Conservation (phyloP, 2,888 invertebrate genomes). For the Sylvicola cinctus region DNA sequence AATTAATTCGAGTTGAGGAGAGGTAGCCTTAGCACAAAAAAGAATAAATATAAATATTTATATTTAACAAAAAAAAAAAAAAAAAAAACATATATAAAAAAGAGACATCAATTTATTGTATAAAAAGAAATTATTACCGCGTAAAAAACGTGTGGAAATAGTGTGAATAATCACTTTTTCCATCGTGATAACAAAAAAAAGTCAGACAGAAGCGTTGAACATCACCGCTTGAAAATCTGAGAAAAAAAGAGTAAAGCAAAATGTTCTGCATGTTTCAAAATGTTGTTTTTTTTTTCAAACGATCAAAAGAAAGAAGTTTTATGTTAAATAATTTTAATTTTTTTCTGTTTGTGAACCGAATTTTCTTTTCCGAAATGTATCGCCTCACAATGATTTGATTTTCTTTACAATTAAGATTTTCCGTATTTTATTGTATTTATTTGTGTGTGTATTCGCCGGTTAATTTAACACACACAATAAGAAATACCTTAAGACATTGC, state of each 20-base stretch:
- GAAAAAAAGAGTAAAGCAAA: neutral
- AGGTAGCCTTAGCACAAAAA: no score
- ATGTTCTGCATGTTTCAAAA: conserved; percentile 8
- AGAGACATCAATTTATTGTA: neutral
- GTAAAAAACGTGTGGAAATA: no score
- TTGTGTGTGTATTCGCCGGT: neutral
- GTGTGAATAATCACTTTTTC: neutral
- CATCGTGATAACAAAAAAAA: neutral
- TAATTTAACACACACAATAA: no score
- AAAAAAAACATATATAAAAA: neutral
- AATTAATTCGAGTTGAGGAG: no score
- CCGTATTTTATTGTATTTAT: conserved; percentile 2
- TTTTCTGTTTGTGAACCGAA: conserved; percentile 22
- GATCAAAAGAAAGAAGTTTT: neutral
- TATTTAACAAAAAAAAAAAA: neutral
- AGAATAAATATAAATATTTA: no score
- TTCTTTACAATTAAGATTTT: conserved; percentile 3
- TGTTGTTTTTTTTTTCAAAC: conserved; percentile 5
- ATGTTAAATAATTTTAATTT: conserved; percentile 1
- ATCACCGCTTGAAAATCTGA: neutral
- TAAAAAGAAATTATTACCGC: no score
- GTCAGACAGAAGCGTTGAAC: conserved; percentile 5
- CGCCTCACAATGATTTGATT: conserved; percentile 19
- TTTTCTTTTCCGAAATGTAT: conserved; percentile 24
- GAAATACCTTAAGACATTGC: no score